These are phyloP conservation scores for Sitobion miscanthi DNA, from an alignment of 1,140 invertebrate genomes.

Conservation along the genomic window DNA sequence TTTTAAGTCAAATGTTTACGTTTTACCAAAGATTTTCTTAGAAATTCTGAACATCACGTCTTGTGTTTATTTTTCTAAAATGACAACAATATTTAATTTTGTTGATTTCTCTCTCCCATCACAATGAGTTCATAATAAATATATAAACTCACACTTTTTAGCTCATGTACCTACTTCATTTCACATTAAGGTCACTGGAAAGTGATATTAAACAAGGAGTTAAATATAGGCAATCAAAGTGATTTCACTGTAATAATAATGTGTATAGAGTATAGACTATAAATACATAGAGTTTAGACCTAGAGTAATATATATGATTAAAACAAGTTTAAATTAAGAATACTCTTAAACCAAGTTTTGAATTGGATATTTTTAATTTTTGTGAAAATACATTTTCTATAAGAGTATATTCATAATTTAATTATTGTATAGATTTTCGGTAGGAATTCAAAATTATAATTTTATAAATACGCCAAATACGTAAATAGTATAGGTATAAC, in stretches of 20 bases:
- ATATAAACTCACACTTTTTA: constrained; percentile 23
- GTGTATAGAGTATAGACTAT: not conserved
- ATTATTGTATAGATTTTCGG: not conserved
- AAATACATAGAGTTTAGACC: not conserved
- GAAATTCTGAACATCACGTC: not conserved
- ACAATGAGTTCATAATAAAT: constrained; percentile 30
- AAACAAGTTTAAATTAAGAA: not conserved
- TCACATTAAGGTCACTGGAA: constrained; percentile 53
- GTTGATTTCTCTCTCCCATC: constrained; percentile 43
- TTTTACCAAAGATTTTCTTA: not conserved
- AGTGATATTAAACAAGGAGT: constrained; percentile 53
- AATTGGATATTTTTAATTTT: not conserved
- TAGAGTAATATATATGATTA: not conserved
- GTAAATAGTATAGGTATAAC: not conserved
- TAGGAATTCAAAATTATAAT: not conserved
- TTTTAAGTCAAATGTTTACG: not conserved
- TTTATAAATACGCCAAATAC: not conserved
- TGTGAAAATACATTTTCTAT: not conserved
- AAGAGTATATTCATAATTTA: not conserved
- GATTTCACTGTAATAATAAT: constrained; percentile 32
- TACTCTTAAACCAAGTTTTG: not conserved
- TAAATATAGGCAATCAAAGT: constrained; percentile 43
- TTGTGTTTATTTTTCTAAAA: constrained; percentile 35
- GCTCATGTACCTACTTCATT: constrained; percentile 4
- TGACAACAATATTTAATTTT: constrained; percentile 18